Base-by-base conservation (phyloP, 2,888 invertebrate genomes). In the Amphiduros pacificus region DNA sequence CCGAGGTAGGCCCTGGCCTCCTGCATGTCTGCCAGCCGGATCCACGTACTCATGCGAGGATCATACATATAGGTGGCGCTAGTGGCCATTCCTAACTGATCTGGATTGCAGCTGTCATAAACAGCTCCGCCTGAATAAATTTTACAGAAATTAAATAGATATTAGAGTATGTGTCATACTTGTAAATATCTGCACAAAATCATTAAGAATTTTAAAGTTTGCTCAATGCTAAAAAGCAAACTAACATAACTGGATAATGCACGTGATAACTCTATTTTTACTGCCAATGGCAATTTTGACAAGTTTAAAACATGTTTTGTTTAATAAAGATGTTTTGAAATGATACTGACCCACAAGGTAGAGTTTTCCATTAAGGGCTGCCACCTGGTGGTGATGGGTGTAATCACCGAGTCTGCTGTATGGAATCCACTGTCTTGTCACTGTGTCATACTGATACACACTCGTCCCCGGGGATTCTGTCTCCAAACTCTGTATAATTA, bases 301-400 rank as follows among this genome's bases (percentile, higher is more conserved):
- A n/a, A n/a, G n/a, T n/a, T n/a, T n/a, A n/a, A n/a, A n/a, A n/a
- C n/a, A n/a, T n/a, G n/a, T n/a, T n/a, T n/a, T n/a, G n/a, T n/a
- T n/a, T n/a, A 36, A 14, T 9, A 14, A 36, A 14, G 36, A 36
- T 11, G 14, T 17, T 11, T 24, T 56, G 20, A 24, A 29, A 9
- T 22, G 1, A 11, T 48, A 61, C 59, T 70, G 63, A 64, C 77
- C 77, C 14, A 72, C 69, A 28, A 77, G 62, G 56, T 71, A 74
- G 11, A 77, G 36, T 17, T 55, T 66, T 5, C 65, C 71, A 22
- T 68, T 67, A 3, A 74, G 44, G 3, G 68, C 51, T 2, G 69
- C 68, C 2, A 66, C 70, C 2, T 71, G 72, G 52, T 73, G 70
- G 60, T 76, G 73, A 53, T 74, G 74, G 0, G 73, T 62, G 14